A percentile compares a stretch with the other conserved stretches of the same genome.
phyloP scores from a whole-genome alignment of 1,140 invertebrate genomes.

The Hormaphis cornu region DNA sequence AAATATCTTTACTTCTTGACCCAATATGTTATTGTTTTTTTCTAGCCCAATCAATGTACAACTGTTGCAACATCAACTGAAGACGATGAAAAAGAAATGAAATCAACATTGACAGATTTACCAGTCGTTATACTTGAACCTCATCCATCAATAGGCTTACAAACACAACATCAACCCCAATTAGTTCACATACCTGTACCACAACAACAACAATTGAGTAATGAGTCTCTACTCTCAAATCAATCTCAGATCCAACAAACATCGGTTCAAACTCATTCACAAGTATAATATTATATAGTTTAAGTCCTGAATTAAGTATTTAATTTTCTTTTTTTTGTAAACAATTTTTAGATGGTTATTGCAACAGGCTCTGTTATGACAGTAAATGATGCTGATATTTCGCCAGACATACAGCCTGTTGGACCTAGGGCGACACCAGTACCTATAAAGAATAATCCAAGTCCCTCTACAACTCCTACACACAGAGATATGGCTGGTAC shows the following conservation, averaged over 20 bases:
- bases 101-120: slow-evolving; percentile 28
- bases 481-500: slow-evolving; percentile 37
- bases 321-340: neutral
- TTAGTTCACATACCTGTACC: slow-evolving; percentile 15
- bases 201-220: slow-evolving; percentile 15
- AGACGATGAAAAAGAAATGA: slow-evolving; percentile 35
- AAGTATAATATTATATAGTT: slow-evolving; percentile 4
- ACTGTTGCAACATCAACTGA: slow-evolving; percentile 39
- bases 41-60: slow-evolving; percentile 34
- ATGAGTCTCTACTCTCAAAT: slow-evolving; percentile 13
- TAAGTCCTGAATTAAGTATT: neutral
- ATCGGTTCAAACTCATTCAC: slow-evolving; percentile 13
- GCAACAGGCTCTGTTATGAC: slow-evolving; percentile 13
- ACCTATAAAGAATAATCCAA: slow-evolving; percentile 44
- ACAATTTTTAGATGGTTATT: slow-evolving; percentile 7
- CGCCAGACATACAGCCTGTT: slow-evolving; percentile 46
- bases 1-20: neutral
- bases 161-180: slow-evolving; percentile 12
- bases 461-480: slow-evolving; percentile 42
- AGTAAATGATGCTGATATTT: slow-evolving; percentile 32
- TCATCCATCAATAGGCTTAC: neutral
- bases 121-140: slow-evolving; percentile 35
- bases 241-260: slow-evolving; percentile 13
- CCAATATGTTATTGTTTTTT: neutral
- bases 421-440: slow-evolving; percentile 48